Percentiles rank a stretch among this genome's conserved stretches.
Conservation (phyloP, 37 sponge, comb jelly and placozoan species). For the Ianthella basta region DNA sequence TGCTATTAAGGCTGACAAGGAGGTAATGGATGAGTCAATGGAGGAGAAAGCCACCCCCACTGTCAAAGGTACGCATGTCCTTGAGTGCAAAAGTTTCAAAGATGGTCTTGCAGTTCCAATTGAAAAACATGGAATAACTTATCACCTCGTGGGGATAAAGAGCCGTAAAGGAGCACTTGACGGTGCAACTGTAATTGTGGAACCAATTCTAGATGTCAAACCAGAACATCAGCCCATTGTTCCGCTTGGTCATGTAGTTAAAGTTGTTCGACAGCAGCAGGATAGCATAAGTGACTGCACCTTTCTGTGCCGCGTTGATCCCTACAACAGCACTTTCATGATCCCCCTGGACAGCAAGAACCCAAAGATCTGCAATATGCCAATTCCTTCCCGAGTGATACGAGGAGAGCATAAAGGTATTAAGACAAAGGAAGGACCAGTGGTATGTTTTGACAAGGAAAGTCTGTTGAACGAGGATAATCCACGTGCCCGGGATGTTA, state of each 20-base stretch:
- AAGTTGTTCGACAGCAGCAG: slow-evolving; percentile 27
- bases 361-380: slow-evolving; percentile 64
- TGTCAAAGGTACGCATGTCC: not conserved
- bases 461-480: slow-evolving; percentile 12
- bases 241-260: slow-evolving; percentile 47
- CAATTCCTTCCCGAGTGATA: slow-evolving; percentile 41
- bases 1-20: not conserved
- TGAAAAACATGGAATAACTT: slow-evolving; percentile 29
- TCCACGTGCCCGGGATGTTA: slow-evolving; percentile 52
- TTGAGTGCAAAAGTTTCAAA: not conserved
- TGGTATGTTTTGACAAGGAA: slow-evolving; percentile 44
- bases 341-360: slow-evolving; percentile 55
- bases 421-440: slow-evolving; percentile 25
- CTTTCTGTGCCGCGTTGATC: slow-evolving; percentile 54
- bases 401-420: not conserved
- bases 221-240: not conserved
- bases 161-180: slow-evolving; percentile 68
- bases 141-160: slow-evolving; percentile 40
- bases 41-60: not conserved
- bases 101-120: slow-evolving; percentile 58
- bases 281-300: not conserved
- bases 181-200: slow-evolving; percentile 60
- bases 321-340: slow-evolving; percentile 45
- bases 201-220: not conserved
- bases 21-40: not conserved